These are phyloP conservation scores for Pseudochromis fuscus DNA, from an alignment of 2,797 vertebrate genomes.

Conservation along the genomic window DNA sequence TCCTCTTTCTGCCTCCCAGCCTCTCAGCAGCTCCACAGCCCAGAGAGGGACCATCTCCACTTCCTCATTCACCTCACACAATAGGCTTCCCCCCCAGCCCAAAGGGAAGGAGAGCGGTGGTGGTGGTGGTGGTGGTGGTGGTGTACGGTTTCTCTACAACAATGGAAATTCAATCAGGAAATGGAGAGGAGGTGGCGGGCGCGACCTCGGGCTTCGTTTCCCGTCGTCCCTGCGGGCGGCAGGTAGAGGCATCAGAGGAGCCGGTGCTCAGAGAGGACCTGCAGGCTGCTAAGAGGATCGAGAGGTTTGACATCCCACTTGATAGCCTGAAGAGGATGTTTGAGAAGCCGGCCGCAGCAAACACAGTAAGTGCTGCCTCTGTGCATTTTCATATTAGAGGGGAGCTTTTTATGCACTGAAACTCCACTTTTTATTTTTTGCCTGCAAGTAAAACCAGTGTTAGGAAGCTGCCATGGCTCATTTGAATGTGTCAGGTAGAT, in stretches of 20 bases:
- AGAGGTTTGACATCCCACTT: constrained; percentile 85
- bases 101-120: constrained; percentile 44
- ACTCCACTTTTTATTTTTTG: too few species aligned
- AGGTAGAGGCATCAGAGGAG: constrained; percentile 70
- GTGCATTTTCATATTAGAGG: not conserved
- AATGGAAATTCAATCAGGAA: constrained; percentile 91
- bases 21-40: constrained; percentile 31
- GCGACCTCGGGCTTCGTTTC: constrained; percentile 67
- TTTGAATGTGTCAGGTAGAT: constrained; percentile 5
- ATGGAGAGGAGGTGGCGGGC: constrained; percentile 77
- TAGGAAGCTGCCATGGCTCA: too few species aligned
- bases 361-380: constrained; percentile 70
- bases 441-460: too few species aligned
- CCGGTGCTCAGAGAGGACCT: constrained; percentile 74
- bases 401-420: not conserved
- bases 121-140: constrained; percentile 21
- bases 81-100: constrained; percentile 64
- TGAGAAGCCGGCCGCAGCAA: constrained; percentile 75
- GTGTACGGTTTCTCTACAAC: constrained; percentile 80
- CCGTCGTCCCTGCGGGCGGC: constrained; percentile 47
- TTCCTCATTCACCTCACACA: constrained; percentile 55
- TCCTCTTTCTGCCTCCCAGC: constrained; percentile 68
- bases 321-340: constrained; percentile 86
- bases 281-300: constrained; percentile 77
- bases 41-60: constrained; percentile 38